phyloP scores from a whole-genome alignment of 2,888 invertebrate species.

The Tryphoninae sp. region DNA sequence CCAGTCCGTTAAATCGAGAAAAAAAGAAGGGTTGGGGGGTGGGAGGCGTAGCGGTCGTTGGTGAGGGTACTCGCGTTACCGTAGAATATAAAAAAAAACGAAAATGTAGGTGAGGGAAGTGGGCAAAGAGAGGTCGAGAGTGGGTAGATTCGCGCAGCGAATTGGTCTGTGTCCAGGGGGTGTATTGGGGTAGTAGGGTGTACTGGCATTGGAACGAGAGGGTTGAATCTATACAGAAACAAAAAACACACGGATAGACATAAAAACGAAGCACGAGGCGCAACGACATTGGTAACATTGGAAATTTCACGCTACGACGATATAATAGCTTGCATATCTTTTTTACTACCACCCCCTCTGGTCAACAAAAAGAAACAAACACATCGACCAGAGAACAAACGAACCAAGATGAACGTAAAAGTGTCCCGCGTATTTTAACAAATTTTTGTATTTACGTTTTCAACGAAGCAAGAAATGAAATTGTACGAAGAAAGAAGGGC shows the following conservation, averaged over 20 bases:
- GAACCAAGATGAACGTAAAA: constrained; percentile 12
- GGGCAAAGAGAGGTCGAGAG: not conserved
- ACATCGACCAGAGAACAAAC: constrained; percentile 6
- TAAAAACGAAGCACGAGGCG: not conserved
- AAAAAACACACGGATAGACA: not conserved
- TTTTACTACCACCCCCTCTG: not conserved
- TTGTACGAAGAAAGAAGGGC: constrained; percentile 17
- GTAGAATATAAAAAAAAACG: constrained; percentile 33
- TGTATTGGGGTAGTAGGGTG: constrained; percentile 21
- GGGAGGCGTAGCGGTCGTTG: not conserved
- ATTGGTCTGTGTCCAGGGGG: constrained; percentile 12
- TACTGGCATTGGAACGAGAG: constrained; percentile 13
- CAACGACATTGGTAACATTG: constrained; percentile 34
- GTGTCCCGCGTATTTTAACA: not conserved
- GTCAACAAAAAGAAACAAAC: constrained; percentile 2
- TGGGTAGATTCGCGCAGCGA: not conserved
- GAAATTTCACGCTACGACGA: constrained; percentile 51
- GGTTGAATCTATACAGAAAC: not conserved
- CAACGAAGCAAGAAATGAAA: constrained; percentile 9
- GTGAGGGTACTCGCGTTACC: constrained; percentile 40
- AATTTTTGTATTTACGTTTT: too few species aligned
- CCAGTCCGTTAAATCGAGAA: constrained; percentile 61
- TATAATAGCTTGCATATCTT: constrained; percentile 30
- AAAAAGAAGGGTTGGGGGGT: not conserved
- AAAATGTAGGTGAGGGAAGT: not conserved